Evolutionary conservation across 2,888 invertebrate species (phyloP).

Genomic region (Drosophila birchii): DNA sequence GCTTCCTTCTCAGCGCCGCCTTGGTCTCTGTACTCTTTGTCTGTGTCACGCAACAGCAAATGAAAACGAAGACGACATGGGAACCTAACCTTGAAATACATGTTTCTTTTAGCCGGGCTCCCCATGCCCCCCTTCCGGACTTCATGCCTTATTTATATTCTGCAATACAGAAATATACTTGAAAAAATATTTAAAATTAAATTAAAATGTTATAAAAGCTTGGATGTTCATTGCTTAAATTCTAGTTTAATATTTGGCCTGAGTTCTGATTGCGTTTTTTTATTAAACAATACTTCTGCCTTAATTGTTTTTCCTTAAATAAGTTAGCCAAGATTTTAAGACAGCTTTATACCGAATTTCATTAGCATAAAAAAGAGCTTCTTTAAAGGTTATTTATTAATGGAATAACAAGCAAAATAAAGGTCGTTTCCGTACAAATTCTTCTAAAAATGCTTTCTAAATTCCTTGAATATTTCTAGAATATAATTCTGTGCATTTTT

Average conservation of each 20-base stretch:
- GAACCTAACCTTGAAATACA: constrained; percentile 73
- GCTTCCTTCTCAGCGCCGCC: constrained; percentile 21
- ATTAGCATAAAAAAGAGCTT: background rate
- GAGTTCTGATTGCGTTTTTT: background rate
- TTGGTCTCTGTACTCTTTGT: constrained; percentile 19
- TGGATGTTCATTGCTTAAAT: background rate
- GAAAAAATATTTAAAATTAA: background rate
- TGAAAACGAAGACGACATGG: constrained; percentile 71
- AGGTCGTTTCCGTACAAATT: no score
- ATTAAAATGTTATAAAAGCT: background rate
- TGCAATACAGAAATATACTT: constrained; percentile 13
- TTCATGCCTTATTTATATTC: constrained; percentile 7
- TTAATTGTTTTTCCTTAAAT: no score
- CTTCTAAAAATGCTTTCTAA: no score
- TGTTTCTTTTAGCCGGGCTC: constrained; percentile 17
- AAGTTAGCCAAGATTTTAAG: no score
- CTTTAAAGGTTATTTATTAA: background rate
- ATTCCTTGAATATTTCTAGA: no score
- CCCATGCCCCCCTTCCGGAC: background rate
- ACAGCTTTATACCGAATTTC: no score
- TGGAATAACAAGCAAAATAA: background rate
- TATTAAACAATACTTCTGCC: no score
- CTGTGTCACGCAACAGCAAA: constrained; percentile 66
- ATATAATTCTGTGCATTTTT: background rate
- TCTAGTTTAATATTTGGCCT: background rate